These are phyloP conservation scores for Caenorhabditis uteleia DNA, from an alignment of 2,888 invertebrate species.

Conservation along the genomic window DNA sequence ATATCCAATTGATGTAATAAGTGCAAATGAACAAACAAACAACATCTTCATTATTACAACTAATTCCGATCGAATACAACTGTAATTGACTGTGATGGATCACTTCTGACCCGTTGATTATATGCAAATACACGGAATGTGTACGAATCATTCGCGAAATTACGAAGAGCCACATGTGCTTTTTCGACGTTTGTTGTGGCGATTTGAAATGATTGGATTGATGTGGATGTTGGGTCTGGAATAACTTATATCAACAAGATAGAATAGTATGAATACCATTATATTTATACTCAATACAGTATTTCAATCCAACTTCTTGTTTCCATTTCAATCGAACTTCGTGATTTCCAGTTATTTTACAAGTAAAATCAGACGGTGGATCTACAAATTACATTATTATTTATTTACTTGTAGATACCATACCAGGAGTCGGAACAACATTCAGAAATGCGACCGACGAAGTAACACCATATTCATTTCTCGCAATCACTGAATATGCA, in stretches of 20 bases:
- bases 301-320: constrained; percentile 24
- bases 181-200: constrained; percentile 34
- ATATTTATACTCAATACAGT: constrained; percentile 41
- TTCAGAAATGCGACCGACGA: constrained; percentile 33
- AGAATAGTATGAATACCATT: constrained; percentile 17
- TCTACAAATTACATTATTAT: constrained; percentile 14
- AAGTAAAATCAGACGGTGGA: constrained; percentile 25
- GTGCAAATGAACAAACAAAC: too few relatives aligned
- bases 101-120: constrained; percentile 41
- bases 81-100: constrained; percentile 25
- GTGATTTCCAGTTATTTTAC: constrained; percentile 31
- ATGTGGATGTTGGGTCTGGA: not conserved
- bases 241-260: not conserved
- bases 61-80: too few relatives aligned
- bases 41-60: too few relatives aligned
- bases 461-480: constrained; percentile 41
- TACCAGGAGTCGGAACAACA: constrained; percentile 31
- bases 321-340: constrained; percentile 46
- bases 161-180: constrained; percentile 33
- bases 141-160: constrained; percentile 34
- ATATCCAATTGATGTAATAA: too few relatives aligned
- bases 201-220: constrained; percentile 11
- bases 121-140: constrained; percentile 44
- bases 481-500: constrained; percentile 45
- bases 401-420: not conserved